A percentile compares a stretch with the other conserved stretches of the same genome.
These are phyloP conservation scores for Habropoda laboriosa DNA, from an alignment of 1,140 invertebrate genomes.

Conservation along the genomic window DNA sequence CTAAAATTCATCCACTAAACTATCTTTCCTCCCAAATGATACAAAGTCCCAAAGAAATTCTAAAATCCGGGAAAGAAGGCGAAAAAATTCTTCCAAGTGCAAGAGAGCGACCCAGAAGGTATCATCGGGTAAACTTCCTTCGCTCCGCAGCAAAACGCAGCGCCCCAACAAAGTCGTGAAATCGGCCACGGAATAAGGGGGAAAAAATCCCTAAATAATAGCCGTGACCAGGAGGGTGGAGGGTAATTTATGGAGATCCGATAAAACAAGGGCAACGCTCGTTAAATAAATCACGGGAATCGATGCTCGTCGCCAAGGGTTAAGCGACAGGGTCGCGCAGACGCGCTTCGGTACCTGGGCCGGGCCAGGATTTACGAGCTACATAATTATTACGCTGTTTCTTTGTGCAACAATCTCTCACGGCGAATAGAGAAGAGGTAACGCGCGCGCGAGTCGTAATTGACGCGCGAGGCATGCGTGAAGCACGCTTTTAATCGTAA, in stretches of 20 bases:
- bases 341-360: background rate
- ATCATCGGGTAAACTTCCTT: too few relatives aligned
- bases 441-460: conserved; percentile 31
- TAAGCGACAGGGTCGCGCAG: conserved; percentile 20
- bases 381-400: conserved; percentile 16
- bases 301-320: conserved; percentile 19
- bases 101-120: too few relatives aligned
- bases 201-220: conserved; percentile 18
- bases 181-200: background rate
- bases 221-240: too few relatives aligned
- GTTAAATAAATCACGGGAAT: conserved; percentile 29
- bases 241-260: conserved; percentile 25
- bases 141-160: too few relatives aligned
- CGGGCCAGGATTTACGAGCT: conserved; percentile 17
- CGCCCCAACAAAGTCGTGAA: background rate
- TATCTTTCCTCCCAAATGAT: too few relatives aligned
- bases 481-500: conserved; percentile 61
- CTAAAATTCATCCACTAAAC: too few relatives aligned
- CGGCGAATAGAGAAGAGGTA: background rate
- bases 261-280: conserved; percentile 18
- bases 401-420: conserved; percentile 18
- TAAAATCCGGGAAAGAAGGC: too few relatives aligned
- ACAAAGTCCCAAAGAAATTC: too few relatives aligned
- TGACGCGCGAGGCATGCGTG: conserved; percentile 54
- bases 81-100: too few relatives aligned